A percentile compares a stretch with the other conserved stretches of the same genome.
Conservation (phyloP, 2,797 vertebrate species). For the Emydoidea blandingii region DNA sequence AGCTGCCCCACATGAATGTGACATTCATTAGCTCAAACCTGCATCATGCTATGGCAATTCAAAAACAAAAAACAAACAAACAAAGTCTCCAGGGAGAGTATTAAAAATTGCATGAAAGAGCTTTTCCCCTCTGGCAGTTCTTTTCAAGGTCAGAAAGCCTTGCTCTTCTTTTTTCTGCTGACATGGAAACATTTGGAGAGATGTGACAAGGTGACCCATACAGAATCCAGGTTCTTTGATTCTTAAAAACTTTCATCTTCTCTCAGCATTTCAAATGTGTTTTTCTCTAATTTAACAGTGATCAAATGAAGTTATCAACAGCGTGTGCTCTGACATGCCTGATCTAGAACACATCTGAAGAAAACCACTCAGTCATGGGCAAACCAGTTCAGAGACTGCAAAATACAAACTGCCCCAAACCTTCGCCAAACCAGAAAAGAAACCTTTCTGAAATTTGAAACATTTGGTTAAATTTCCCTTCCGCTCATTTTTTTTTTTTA, state of each 20-base stretch:
- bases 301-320: neutral
- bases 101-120: conserved; percentile 69
- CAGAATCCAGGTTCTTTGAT: conserved; percentile 34
- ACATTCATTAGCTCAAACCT: conserved; percentile 67
- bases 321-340: neutral
- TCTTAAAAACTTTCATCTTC: conserved; percentile 40
- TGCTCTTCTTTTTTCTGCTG: conserved; percentile 51
- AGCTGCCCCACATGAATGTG: conserved; percentile 61
- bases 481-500: neutral
- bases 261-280: conserved; percentile 1
- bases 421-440: neutral
- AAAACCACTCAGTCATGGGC: neutral
- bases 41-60: conserved; percentile 6
- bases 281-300: conserved; percentile 3
- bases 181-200: conserved; percentile 53
- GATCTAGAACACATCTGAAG: neutral
- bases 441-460: neutral
- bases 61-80: neutral
- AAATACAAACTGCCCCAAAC: conserved; percentile 17
- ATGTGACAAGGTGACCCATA: conserved; percentile 4
- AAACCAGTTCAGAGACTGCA: neutral
- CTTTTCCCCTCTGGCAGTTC: conserved; percentile 56
- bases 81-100: conserved; percentile 34
- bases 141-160: conserved; percentile 71
- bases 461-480: neutral